Percentiles rank a stretch among this genome's conserved stretches.
phyloP scores from a whole-genome alignment of 2,888 invertebrate species.

The Drosophila antonietae region DNA sequence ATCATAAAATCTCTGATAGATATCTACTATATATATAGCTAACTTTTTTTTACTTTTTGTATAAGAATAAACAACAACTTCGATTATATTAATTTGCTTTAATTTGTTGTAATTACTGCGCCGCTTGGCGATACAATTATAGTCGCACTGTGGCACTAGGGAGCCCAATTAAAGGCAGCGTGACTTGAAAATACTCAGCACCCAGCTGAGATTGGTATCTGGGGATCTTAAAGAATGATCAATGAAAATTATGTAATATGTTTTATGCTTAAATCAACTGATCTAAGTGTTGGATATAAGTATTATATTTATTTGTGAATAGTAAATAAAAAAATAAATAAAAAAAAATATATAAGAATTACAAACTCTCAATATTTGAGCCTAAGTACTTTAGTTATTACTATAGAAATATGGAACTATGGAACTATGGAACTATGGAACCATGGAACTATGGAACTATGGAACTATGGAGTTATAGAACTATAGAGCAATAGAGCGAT shows the following conservation, averaged over 20 bases:
- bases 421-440: too few relatives aligned
- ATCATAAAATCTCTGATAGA: conserved; percentile 45
- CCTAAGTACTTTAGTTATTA: too few relatives aligned
- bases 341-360: too few relatives aligned
- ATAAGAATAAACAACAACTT: conserved; percentile 24
- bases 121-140: conserved; percentile 51
- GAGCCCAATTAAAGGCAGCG: conserved; percentile 2
- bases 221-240: not conserved
- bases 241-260: not conserved
- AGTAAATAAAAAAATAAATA: too few relatives aligned
- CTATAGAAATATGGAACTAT: too few relatives aligned
- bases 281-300: not conserved
- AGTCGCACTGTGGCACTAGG: conserved; percentile 14
- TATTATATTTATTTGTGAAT: not conserved
- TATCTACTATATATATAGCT: conserved; percentile 1
- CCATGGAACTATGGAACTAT: too few relatives aligned
- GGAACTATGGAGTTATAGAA: too few relatives aligned
- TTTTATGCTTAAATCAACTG: not conserved
- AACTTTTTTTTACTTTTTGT: not conserved
- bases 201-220: not conserved
- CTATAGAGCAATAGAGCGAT: too few relatives aligned
- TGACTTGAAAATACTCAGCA: not conserved
- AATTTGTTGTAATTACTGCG: conserved; percentile 59
- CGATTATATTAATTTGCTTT: conserved; percentile 48
- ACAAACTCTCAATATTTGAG: too few relatives aligned